Percentiles rank a stretch among this genome's conserved stretches.
These are phyloP conservation scores for Andricus grossulariae DNA, from an alignment of 1,140 invertebrate species.

Conservation along the genomic window DNA sequence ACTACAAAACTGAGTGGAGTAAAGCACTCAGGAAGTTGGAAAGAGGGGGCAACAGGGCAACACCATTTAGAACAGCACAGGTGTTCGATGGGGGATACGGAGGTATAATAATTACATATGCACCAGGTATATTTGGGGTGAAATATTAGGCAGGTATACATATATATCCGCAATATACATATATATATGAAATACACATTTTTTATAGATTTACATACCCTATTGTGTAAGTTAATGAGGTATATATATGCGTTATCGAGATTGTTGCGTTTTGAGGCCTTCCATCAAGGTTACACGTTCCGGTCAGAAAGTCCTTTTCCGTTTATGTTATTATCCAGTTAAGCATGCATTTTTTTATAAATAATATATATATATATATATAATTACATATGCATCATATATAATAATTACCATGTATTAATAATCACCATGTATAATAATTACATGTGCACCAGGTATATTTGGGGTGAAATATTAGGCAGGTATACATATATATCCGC, in stretches of 20 bases:
- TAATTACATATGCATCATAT: no score
- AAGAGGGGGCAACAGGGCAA: conserved; percentile 56
- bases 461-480: conserved; percentile 3
- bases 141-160: not conserved
- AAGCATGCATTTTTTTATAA: not conserved
- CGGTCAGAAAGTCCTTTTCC: not conserved
- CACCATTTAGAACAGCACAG: conserved; percentile 52
- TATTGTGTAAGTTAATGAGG: no score
- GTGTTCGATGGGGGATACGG: conserved; percentile 60
- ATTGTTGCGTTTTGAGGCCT: conserved; percentile 6
- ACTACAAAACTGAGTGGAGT: conserved; percentile 62
- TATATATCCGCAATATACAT: not conserved
- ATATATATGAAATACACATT: not conserved
- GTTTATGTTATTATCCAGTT: not conserved
- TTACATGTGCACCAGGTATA: conserved; percentile 34
- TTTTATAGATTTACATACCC: not conserved
- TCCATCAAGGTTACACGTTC: conserved; percentile 25
- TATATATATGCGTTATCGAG: not conserved
- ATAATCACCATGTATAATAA: conserved; percentile 24
- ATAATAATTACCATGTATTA: no score
- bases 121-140: conserved; percentile 24
- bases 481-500: not conserved
- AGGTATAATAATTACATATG: conserved; percentile 38
- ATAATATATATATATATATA: no score
- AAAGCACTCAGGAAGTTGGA: conserved; percentile 62